These are phyloP conservation scores for Meiosimyza decipiens DNA, from an alignment of 2,888 invertebrate species.

Conservation along the genomic window DNA sequence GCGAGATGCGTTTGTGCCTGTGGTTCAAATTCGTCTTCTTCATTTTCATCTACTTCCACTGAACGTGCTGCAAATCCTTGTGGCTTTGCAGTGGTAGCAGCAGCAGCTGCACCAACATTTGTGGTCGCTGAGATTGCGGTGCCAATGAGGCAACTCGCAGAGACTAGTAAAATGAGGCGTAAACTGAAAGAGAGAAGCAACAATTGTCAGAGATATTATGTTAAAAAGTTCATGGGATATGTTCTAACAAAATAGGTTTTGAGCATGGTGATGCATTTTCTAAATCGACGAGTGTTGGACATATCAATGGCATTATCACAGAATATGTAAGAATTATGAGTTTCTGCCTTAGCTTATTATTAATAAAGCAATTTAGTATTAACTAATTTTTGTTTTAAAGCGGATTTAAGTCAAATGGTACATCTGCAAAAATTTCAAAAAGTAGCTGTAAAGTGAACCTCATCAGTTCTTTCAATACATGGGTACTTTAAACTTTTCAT, in stretches of 20 bases:
- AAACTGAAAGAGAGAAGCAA: constrained; percentile 48
- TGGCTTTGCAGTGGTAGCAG: constrained; percentile 60
- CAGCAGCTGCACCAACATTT: constrained; percentile 46
- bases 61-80: constrained; percentile 62
- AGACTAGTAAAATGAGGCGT: constrained; percentile 56
- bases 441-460: too few species aligned
- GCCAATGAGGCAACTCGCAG: constrained; percentile 55
- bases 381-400: too few species aligned
- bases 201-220: neutral
- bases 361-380: too few species aligned
- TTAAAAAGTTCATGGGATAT: neutral
- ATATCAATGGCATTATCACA: too few species aligned
- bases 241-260: too few species aligned
- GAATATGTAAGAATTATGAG: too few species aligned
- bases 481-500: too few species aligned
- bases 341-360: too few species aligned
- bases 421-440: too few species aligned
- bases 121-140: constrained; percentile 52
- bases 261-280: neutral
- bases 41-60: constrained; percentile 51
- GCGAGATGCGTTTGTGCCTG: constrained; percentile 65
- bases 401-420: too few species aligned
- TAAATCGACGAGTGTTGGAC: too few species aligned
- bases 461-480: too few species aligned
- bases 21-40: constrained; percentile 62